Evolutionary conservation across 2,113 vertebrate genomes (phyloP), one percentile per base, ranked within the genome.

Genomic region (Amblyornis subalaris): DNA sequence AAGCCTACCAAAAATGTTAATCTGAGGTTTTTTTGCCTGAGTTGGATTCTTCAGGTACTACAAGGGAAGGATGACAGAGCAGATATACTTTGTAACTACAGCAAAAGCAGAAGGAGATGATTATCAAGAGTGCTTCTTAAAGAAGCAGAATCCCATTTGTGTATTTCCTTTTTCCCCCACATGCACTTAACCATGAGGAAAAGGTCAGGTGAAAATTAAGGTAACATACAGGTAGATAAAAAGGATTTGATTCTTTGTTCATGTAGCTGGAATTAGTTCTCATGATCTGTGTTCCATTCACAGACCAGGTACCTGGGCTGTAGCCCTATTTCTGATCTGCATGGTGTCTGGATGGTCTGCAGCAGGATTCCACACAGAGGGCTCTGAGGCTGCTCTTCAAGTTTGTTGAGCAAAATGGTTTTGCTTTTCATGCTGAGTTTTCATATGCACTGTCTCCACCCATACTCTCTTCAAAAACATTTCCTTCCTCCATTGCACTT

Each of bases 311-410:
- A 44, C 16, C 40, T 76, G 15, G 9, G 10, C 36, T 2, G 2
- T 60, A 84, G 45, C 45, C 38, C 25, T 72, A 0, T 60, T 93
- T 80, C 7, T 22, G 12, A 19, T 48, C n/a, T 67, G 22, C 31
- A 7, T 0, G 2, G 12, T 70, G 60, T 28, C 22, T 1, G 5
- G 17, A 19, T 1, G 1, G 14, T 38, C 47, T 70, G 28, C 57
- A 45, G 45, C 44, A 64, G 23, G 15, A 53, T 75, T 84, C 58
- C 61, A 57, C 29, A 14, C 7, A 36, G 36, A 48, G 26, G 26
- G 28, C 9, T 95, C 71, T 90, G 72, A 14, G 92, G 55, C n/a
- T 67, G 14, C 65, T 74, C 57, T 83, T 26, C 48, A 61, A 17
- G 25, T 51, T 71, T 23, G 14, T 71, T 35, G 66, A 38, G 22